Evolutionary conservation across 2,888 invertebrate species (phyloP).

Genomic region (Luperina nickerlii): DNA sequence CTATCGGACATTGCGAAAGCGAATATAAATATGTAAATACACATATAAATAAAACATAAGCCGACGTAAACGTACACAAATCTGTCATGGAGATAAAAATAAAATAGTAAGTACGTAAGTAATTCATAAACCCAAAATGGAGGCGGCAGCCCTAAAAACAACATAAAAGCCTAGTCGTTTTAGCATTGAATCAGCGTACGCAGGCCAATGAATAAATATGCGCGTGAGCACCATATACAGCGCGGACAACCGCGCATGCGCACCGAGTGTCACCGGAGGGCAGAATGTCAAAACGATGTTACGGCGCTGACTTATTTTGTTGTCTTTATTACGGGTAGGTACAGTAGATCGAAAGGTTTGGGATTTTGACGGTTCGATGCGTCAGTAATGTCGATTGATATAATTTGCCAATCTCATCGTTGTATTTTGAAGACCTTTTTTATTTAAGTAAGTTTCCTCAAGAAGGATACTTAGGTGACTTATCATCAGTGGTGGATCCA

Average conservation of each 20-base stretch:
- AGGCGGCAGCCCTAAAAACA: slow-evolving; percentile 70
- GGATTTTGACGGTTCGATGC: slow-evolving; percentile 13
- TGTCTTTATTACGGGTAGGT: slow-evolving; percentile 46
- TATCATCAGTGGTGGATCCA: not conserved
- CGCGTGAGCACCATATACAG: slow-evolving; percentile 83
- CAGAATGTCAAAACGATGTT: slow-evolving; percentile 71
- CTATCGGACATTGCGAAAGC: slow-evolving; percentile 40
- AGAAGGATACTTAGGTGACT: too few relatives aligned
- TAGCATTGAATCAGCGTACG: slow-evolving; percentile 78
- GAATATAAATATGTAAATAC: slow-evolving; percentile 51
- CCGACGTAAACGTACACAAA: slow-evolving; percentile 48
- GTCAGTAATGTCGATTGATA: not conserved
- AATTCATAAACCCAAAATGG: slow-evolving; percentile 68
- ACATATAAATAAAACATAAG: slow-evolving; percentile 58
- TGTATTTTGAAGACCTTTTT: not conserved
- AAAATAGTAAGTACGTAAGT: slow-evolving; percentile 50
- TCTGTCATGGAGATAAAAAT: slow-evolving; percentile 61
- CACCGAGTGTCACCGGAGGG: slow-evolving; percentile 74
- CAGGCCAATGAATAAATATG: slow-evolving; percentile 82
- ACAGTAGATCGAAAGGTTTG: not conserved
- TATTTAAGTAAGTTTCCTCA: not conserved
- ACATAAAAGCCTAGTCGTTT: slow-evolving; percentile 73
- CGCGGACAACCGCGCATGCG: slow-evolving; percentile 74
- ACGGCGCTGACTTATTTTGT: slow-evolving; percentile 54
- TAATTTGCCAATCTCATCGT: not conserved